Evolutionary conservation across 2,113 vertebrate species (phyloP), one percentile per base, ranked within the genome.

Genomic region (Hypanus sabinus): DNA sequence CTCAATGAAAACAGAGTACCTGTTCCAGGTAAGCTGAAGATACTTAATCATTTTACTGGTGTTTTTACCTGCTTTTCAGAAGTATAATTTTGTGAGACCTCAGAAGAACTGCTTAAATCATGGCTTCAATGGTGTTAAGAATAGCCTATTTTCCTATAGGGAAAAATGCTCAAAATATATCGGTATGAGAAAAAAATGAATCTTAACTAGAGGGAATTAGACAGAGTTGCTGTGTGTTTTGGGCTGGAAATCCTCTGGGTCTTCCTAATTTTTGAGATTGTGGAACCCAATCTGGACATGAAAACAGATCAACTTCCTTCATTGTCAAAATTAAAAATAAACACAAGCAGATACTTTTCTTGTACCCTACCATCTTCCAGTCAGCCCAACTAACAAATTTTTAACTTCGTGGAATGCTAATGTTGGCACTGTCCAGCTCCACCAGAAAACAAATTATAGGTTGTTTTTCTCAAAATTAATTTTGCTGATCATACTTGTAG

Each of bases 1-100:
- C 76, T 92, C 94, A 14, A 33, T 77, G 12, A 85, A 94, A 27
- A 68, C 94, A 94, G 57, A 94, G 92, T 27, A 77, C 38, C 77
- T 1, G 91, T 79, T 73, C 94, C 94, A 22, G 16, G 68, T 68
- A 92, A 92, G 65, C 81, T 87, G 30, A 30, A 55, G 60, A 60
- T 60, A 73, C 24, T 18, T 73, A 60, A 60, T 65, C 5, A 65
- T 65, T 11, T 65, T 65, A 9, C 36, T 83, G 14, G 9, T 83
- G 22, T 20, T 83, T 24, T 62, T 87, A 60, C 4, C 24, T 30
- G 24, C 27, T 55, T 87, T 27, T 24, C 46, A 87, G 46, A 60
- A 60, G 10, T 87, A 16, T 57, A 60, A 55, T 18, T 18, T 5
- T 57, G 8, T 27, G 46, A 27, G 46, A 3, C 46, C 10, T 83